Percentiles rank a stretch among this genome's conserved stretches.
Evolutionary conservation across 2,888 invertebrate species (phyloP).

Genomic region (Drosophila flavopinicola): DNA sequence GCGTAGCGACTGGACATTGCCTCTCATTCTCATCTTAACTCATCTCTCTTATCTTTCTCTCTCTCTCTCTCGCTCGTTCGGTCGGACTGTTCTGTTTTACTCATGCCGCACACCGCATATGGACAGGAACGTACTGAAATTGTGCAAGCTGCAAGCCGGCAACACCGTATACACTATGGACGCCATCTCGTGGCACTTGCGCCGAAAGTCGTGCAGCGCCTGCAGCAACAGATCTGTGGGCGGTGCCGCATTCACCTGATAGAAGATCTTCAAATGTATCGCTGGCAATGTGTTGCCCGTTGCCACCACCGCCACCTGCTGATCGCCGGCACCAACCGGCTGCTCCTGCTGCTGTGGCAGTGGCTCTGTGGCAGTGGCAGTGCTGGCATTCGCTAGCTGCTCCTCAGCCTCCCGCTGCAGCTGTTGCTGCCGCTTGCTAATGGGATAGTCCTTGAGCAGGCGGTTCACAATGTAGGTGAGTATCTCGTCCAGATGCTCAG

Average conservation of each 20-base stretch:
- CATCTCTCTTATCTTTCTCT: conserved; percentile 6
- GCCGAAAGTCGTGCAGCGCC: conserved; percentile 84
- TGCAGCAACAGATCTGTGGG: conserved; percentile 84
- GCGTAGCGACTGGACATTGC: conserved; percentile 28
- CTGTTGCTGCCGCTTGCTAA: conserved; percentile 67
- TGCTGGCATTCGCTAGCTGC: background rate
- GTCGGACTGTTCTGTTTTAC: conserved; percentile 73
- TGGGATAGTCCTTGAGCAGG: conserved; percentile 85
- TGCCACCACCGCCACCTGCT: conserved; percentile 13
- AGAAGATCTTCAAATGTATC: conserved; percentile 91
- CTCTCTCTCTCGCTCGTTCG: background rate
- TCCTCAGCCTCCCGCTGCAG: conserved; percentile 33
- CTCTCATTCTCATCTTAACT: conserved; percentile 9
- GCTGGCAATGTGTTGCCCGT: conserved; percentile 85
- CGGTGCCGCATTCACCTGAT: conserved; percentile 87
- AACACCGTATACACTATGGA: conserved; percentile 89
- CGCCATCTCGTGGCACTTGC: conserved; percentile 85
- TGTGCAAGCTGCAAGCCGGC: conserved; percentile 92
- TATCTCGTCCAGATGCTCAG: conserved; percentile 86
- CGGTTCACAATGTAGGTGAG: conserved; percentile 86
- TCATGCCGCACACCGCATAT: conserved; percentile 92
- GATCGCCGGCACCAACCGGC: conserved; percentile 56
- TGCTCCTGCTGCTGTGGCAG: conserved; percentile 67
- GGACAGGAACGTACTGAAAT: conserved; percentile 92
- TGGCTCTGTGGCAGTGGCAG: no score